Base-by-base conservation (phyloP, 2,888 invertebrate species). In the Erpobdella octoculata region DNA sequence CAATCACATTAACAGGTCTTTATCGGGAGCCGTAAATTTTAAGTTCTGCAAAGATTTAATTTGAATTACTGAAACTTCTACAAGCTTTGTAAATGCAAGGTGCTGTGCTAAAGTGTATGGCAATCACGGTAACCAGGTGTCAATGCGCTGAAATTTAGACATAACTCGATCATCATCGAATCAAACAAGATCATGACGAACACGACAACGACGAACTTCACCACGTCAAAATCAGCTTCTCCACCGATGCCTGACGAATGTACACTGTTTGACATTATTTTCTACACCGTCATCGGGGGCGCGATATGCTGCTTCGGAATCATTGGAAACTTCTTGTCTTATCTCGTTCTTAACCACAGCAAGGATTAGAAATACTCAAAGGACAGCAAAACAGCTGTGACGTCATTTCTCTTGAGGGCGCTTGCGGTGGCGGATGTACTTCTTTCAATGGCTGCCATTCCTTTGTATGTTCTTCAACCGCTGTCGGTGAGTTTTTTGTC, bases 371-470 rank as follows among this genome's bases (percentile, higher is more conserved):
- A 35, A 31, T 33, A 35, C 62, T 33, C 28, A 28, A 62, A 62
- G 9, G 35, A 28, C 25, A 48, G 53, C 25, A 59, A 64, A 12
- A 69, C 73, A 12, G 15, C 71, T 18, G 75, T 75, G 64, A 76
- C 76, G 28, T 46, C 74, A 31, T 74, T 77, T 64, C 71, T 77
- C 15, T 73, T 77, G 8, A 72, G 74, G 33, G 74, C 76, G 9
- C 69, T 78, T 59, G 75, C 78, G 25, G 73, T 78, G 18, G 76
- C 76, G 25, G 78, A 78, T 70, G 71, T 72, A 46, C 68, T 78
- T 18, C 73, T 78, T 3, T 74, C 78, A 5, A 15, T 77, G 12
- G 70, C 74, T 5, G 73, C 76, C 59, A 62, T 78, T 15, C 76
- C 77, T 2, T 73, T 78, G 21, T 75, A 75, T 53, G 73, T 73